Evolutionary conservation across 2,797 vertebrate genomes (phyloP).

Genomic region (Enteromius mattozi): DNA sequence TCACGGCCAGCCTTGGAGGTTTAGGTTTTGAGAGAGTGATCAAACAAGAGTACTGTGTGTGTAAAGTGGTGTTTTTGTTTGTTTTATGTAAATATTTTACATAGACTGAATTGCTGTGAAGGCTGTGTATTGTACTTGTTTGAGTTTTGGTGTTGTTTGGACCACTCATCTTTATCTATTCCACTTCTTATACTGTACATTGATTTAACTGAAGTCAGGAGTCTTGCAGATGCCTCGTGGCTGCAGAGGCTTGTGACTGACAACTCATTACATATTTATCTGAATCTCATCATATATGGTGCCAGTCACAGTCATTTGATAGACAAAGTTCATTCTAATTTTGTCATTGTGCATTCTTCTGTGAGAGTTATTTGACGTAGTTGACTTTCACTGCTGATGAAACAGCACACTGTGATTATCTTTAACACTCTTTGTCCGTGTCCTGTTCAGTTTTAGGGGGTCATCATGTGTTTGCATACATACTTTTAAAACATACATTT

Average conservation of each 20-base stretch:
- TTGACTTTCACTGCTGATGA: background rate
- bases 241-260: background rate
- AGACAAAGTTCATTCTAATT: background rate
- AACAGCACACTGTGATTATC: background rate
- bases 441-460: background rate
- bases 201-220: conserved; percentile 35
- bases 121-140: background rate
- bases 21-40: background rate
- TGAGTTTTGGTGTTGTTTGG: background rate
- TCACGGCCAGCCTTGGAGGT: background rate
- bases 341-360: background rate
- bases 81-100: background rate
- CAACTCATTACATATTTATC: background rate
- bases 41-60: background rate
- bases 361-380: background rate
- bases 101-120: background rate
- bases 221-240: background rate
- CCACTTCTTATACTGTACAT: background rate
- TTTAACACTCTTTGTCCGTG: background rate
- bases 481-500: no score
- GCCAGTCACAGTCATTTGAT: background rate
- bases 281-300: background rate
- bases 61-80: background rate
- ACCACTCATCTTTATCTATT: background rate
- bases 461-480: background rate